Conservation (phyloP, 2,113 vertebrate species). For the Cygnus buccinator region DNA sequence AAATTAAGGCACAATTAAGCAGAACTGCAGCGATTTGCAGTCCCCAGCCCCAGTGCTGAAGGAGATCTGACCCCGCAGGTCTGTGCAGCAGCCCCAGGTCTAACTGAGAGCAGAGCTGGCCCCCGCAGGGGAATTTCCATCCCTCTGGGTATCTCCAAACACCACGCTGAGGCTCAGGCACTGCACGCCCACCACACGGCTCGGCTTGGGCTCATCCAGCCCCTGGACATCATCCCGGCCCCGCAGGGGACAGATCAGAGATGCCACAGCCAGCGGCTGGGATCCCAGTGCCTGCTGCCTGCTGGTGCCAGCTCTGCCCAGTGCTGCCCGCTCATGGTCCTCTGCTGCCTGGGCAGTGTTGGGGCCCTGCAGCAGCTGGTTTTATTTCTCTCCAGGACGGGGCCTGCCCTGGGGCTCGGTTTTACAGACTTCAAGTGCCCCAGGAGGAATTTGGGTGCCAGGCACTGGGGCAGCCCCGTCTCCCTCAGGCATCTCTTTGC, state of each 20-base stretch:
- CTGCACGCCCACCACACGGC: too few relatives aligned
- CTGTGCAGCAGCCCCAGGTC: not conserved
- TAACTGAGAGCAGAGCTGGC: not conserved
- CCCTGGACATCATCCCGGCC: not conserved
- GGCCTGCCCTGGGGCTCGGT: not conserved
- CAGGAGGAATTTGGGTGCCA: not conserved
- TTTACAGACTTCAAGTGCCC: not conserved
- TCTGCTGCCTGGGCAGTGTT: not conserved
- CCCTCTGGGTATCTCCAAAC: not conserved
- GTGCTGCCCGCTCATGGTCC: not conserved
- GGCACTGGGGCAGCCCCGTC: not conserved
- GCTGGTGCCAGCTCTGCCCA: too few relatives aligned
- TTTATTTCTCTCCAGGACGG: not conserved
- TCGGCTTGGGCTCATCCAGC: not conserved
- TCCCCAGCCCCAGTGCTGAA: not conserved
- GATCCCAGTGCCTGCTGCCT: too few relatives aligned
- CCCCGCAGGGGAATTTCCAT: not conserved
- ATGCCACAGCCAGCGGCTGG: not conserved
- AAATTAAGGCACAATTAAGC: accelerated
- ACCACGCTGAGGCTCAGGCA: accelerated
- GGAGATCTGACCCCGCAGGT: not conserved
- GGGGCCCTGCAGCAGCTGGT: not conserved
- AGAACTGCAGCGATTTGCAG: not conserved
- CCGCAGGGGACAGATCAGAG: not conserved
- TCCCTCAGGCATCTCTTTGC: not conserved